A percentile compares a stretch with the other conserved stretches of the same genome.
phyloP scores from a whole-genome alignment of 2,113 vertebrate species.

The Protomyctophum bolini region DNA sequence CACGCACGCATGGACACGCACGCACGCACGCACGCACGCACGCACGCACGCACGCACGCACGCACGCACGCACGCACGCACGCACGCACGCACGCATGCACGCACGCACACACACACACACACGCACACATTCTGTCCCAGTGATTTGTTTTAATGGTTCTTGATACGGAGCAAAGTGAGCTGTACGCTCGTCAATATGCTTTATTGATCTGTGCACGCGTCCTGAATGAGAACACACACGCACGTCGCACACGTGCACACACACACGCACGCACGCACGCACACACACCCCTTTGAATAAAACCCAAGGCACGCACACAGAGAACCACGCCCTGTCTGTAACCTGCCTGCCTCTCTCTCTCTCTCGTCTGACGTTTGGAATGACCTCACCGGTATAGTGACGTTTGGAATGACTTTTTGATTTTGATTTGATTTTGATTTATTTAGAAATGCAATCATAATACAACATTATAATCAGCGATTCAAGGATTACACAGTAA shows the following conservation, averaged over 20 bases:
- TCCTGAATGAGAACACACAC: not conserved
- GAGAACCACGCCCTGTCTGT: constrained; percentile 51
- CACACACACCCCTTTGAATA: constrained; percentile 20
- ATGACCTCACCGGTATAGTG: no score
- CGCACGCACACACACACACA: not conserved
- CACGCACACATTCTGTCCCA: not conserved
- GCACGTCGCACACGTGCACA: not conserved
- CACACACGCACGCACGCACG: not conserved
- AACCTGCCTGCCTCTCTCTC: not conserved
- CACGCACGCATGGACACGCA: no score
- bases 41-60: no score
- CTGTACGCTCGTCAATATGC: not conserved
- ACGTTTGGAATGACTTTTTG: no score
- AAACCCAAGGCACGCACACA: constrained; percentile 33
- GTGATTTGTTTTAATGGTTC: not conserved
- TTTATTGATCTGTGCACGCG: not conserved
- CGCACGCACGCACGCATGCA: not conserved
- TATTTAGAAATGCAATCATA: no score
- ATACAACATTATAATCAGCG: no score
- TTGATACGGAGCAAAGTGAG: not conserved
- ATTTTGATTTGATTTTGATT: no score
- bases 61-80: no score
- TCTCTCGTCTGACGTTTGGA: no score
- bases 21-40: no score
- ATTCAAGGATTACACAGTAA: no score